These are phyloP conservation scores for Agelaius phoeniceus DNA, from an alignment of 2,113 vertebrate species.

Conservation along the genomic window DNA sequence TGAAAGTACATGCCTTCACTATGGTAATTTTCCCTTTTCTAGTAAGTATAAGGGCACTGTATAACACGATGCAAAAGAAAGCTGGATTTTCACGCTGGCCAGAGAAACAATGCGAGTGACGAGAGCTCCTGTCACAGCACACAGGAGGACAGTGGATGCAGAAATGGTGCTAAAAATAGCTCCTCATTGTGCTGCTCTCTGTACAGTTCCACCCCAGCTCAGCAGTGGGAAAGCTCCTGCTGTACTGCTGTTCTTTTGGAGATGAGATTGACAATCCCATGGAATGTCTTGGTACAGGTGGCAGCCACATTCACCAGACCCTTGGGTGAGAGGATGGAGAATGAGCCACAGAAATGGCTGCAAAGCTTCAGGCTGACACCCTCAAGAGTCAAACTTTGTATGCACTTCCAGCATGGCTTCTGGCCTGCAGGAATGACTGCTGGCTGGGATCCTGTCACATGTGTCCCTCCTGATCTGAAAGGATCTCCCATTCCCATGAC, in stretches of 20 bases:
- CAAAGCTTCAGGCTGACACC: background rate
- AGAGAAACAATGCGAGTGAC: background rate
- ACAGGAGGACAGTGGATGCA: background rate
- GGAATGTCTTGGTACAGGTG: background rate
- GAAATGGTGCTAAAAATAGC: constrained; percentile 6
- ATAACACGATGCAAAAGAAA: background rate
- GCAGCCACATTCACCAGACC: background rate
- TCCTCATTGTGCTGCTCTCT: background rate
- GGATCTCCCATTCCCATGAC: background rate
- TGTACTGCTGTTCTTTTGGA: background rate
- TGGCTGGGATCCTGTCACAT: rapidly evolving
- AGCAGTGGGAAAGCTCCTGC: background rate
- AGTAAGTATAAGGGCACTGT: background rate
- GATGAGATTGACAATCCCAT: background rate
- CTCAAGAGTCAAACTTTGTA: background rate
- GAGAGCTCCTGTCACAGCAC: background rate
- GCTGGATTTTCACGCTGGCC: background rate
- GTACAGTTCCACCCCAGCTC: background rate
- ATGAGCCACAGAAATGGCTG: background rate
- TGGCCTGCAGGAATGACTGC: background rate
- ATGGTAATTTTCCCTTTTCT: background rate
- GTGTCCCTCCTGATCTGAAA: background rate
- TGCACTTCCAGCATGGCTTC: rapidly evolving
- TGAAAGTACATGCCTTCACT: background rate
- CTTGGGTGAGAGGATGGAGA: background rate